Base-by-base conservation (phyloP, 2,113 vertebrate species). In the Cottus gobio region DNA sequence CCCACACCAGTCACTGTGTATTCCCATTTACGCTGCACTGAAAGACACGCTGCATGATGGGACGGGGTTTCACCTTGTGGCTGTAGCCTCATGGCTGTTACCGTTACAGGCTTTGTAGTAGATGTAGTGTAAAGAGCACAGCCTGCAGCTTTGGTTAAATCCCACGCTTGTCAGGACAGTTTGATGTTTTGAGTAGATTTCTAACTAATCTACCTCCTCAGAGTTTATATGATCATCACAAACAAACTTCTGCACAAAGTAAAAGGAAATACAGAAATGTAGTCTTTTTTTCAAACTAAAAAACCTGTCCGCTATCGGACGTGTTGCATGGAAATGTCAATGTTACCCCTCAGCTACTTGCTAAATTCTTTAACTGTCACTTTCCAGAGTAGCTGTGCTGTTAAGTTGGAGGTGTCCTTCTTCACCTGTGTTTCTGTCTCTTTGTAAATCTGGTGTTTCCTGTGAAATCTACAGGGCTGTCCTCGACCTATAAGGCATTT, bases 351-450 rank as follows among this genome's bases (percentile, higher is more conserved):
- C 93, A 85, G 88, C 64, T 79, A 88, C 86, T 71, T 83, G 93
- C 80, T 84, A 90, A 85, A 94, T 94, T 95, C 87, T 79, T 76
- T 89, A 92, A 52, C 84, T 69, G 44, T 73, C 65, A 75, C 74
- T 63, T 61, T 64, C 60, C 75, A 62, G 67, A 89, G 82, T 16
- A 31, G 46, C 62, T 69, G 37, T 78, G 68, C 64, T 63, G 50
- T 80, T 62, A 44, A 60, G 13, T 39, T 57, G 26, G 20, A 79
- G 57, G 46, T 71, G 76, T 69, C 48, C 30, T 46, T 31, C 22
- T 72, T 60, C 36, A 75, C 30, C 68, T 75, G 52, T 63, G 62
- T 70, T 22, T 36, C 46, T 28, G 37, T 28, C 52, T 74, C 54
- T 60, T 73, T 42, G 71, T 54, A 28, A 37, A 66, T 79, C 30